Evolutionary conservation across 2,797 vertebrate species (phyloP), one percentile per base, ranked within the genome.

Genomic region (Sebastes glaucus): DNA sequence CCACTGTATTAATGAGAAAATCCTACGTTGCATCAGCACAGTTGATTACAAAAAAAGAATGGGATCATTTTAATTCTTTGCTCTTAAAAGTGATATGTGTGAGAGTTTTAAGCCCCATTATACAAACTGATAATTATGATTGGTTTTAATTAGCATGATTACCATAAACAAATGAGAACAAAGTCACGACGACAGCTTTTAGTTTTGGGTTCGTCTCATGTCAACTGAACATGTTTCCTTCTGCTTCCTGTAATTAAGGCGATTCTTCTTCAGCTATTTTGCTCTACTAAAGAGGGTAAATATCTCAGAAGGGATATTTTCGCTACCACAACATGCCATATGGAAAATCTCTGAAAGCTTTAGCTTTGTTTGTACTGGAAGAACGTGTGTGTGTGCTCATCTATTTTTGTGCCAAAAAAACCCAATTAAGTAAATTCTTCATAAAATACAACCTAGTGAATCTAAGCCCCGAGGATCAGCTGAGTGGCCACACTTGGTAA

Each of bases 1-100:
- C 81, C 79, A 62, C 70, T 84, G 83, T 52, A 83, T 83, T 87
- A 90, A 89, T 73, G 78, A 72, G 77, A 49, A 66, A 65, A 67
- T 65, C 38, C 64, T 46, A 5, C 28, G 18, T 23, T 66, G 55
- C 76, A 65, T 61, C 67, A 49, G 22, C 49, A 28, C 71, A 53
- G 42, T 5, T 32, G 64, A 84, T 84, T 69, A 65, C 66, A 77
- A 38, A 73, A 42, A 42, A 82, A 72, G 57, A 78, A 77, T 57
- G 20, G 38, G 38, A 80, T 78, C 5, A 1, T 71, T 85, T 79
- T 10, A 38, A 71, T 76, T 49, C 16, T 70, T 67, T 81, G 80
- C 80, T 77, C 65, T 82, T 76, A 78, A 74, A 84, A 64, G 71
- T 60, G 53, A 56, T 38, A n/a, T 32, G 33, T 83, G 22, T 60